Percentiles rank a stretch among this genome's conserved stretches.
These are phyloP conservation scores for Heteractis magnifica DNA, from an alignment of 92 coral and sea anemone genomes.

Conservation along the genomic window DNA sequence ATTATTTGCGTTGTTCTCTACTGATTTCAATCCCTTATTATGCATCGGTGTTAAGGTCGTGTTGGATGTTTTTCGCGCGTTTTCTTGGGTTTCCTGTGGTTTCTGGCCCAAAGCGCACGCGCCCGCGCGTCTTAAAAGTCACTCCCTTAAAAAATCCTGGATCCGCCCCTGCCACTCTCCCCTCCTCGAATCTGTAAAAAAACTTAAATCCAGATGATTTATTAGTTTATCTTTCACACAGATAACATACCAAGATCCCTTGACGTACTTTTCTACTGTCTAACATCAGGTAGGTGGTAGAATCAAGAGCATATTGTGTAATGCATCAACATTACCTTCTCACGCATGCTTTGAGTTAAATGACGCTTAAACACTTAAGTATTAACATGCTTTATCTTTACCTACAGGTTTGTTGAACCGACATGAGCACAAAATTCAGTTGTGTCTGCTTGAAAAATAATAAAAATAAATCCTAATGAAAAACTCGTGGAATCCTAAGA, in stretches of 20 bases:
- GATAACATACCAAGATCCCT: slow-evolving; percentile 5
- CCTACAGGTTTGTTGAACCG: background rate
- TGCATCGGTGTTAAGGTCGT: no score
- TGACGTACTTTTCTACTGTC: background rate
- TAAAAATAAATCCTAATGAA: background rate
- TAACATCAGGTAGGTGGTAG: background rate
- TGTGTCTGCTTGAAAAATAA: no score
- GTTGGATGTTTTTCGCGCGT: no score
- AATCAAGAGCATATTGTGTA: background rate
- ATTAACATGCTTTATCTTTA: background rate
- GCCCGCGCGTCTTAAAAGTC: no score
- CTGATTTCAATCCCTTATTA: no score
- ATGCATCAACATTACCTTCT: background rate
- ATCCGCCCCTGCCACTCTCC: background rate
- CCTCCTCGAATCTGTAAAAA: background rate
- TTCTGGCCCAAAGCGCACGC: background rate
- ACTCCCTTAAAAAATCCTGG: no score
- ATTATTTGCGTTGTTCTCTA: no score
- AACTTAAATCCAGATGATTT: background rate
- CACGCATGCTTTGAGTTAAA: background rate
- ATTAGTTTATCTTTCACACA: background rate
- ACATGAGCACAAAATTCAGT: background rate
- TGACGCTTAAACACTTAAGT: background rate
- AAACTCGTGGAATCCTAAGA: no score
- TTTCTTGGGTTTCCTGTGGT: background rate